These are phyloP conservation scores for Polietes domitor DNA, from an alignment of 2,888 invertebrate genomes.

Conservation along the genomic window DNA sequence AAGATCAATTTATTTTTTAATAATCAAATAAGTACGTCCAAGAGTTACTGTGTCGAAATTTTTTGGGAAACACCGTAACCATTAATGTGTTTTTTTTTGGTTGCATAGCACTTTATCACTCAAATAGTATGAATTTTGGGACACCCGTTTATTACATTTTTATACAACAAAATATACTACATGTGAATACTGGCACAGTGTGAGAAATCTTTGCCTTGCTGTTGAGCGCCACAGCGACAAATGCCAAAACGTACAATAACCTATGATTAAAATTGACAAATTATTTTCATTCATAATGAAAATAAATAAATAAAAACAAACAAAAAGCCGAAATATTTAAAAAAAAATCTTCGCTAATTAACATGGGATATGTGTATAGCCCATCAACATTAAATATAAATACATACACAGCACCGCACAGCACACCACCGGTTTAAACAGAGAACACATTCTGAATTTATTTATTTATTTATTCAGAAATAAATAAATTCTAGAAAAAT, in stretches of 20 bases:
- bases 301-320: neutral
- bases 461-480: neutral
- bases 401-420: neutral
- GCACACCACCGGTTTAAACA: neutral
- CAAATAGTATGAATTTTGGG: too few relatives aligned
- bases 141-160: too few relatives aligned
- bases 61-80: too few relatives aligned
- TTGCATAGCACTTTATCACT: too few relatives aligned
- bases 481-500: constrained; percentile 13
- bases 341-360: neutral
- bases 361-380: neutral
- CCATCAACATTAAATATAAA: neutral
- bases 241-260: neutral
- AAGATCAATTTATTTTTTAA: too few relatives aligned
- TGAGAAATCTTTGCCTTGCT: too few relatives aligned
- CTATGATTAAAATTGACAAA: neutral
- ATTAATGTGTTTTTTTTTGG: too few relatives aligned
- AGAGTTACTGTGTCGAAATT: too few relatives aligned
- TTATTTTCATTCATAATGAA: neutral
- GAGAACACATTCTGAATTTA: too few relatives aligned
- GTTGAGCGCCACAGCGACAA: neutral
- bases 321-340: neutral
- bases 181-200: too few relatives aligned
- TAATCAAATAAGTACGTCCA: too few relatives aligned
- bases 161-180: too few relatives aligned